Base-by-base conservation (phyloP, 1,140 invertebrate genomes). In the Drosophila nigromelanica region DNA sequence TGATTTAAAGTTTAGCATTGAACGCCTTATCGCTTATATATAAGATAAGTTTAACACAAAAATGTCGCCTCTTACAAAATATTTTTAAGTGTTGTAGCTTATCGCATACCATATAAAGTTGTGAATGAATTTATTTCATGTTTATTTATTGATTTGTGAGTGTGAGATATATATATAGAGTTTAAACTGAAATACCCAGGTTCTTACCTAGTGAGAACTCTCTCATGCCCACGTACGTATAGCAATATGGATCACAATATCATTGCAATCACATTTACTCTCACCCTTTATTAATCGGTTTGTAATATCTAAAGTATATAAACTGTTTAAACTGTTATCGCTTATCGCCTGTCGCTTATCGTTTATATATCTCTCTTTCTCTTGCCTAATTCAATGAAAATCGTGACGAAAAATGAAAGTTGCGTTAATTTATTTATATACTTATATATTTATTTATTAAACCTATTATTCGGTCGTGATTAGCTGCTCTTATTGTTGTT, bases 361-460 rank as follows among this genome's bases (percentile, higher is more conserved):
- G 35, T n/a, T 58, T 58, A 30, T 58, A 39, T 54, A 12, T 33
- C 27, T 27, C 24, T 30, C 6, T 21, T 6, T 39, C 37, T 35
- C 7, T 42, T 40, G 35, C 11, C n/a, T 4, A 60, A 68, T 15
- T 24, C 33, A 47, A 52, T 58, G 52, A 37, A 71, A 56, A 24
- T 52, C 62, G 30, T 66, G 52, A 45, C 18, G 21, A 73, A 68
- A 73, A 68, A 73, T 42, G 54, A 67, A 73, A 73, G 62, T 56
- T 67, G 47, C 63, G 39, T 60, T 72, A 64, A 72, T 66, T 66
- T 30, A 21, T 55, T 24, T 24, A 55, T 14, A 14, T 24, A 37
- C 14, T 33, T 33, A 37, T 33, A 15, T 45, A 10, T 45, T 60
- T 64, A 55, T 51, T 42, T 54, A 51, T 73, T 67, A 60, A 67